These are phyloP conservation scores for Pachyramphus minor DNA, from an alignment of 2,113 vertebrate species.

Conservation along the genomic window DNA sequence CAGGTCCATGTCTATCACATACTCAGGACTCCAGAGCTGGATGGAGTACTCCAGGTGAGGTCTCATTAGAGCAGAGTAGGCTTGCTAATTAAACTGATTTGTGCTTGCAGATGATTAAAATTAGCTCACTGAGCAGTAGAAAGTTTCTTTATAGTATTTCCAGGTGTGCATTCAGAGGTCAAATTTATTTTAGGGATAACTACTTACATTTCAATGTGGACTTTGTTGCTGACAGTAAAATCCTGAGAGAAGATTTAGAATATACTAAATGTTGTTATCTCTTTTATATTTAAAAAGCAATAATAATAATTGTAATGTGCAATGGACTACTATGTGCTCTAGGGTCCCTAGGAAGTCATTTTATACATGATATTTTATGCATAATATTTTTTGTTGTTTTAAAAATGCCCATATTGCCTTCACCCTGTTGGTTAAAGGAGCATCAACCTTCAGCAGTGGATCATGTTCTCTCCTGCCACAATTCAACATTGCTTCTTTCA, in stretches of 20 bases:
- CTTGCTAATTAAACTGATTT: background rate
- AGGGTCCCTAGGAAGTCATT: background rate
- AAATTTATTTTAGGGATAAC: background rate
- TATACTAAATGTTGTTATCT: background rate
- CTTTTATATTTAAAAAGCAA: background rate
- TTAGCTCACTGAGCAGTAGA: background rate
- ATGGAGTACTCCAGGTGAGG: background rate
- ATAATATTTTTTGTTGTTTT: background rate
- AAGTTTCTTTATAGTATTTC: background rate
- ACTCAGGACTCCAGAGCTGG: background rate
- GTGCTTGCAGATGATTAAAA: background rate
- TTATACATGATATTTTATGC: background rate
- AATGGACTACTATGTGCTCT: background rate
- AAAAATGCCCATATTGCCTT: background rate
- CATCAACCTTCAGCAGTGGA: background rate
- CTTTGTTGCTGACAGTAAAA: background rate
- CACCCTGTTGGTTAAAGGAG: background rate
- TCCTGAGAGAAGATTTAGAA: background rate
- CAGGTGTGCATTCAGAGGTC: background rate
- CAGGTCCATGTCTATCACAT: background rate
- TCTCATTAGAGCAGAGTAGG: background rate
- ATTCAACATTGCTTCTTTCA: background rate
- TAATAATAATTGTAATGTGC: rapidly evolving
- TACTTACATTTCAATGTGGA: background rate
- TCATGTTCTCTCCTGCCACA: background rate